These are phyloP conservation scores for Bacillus rossius DNA, from an alignment of 1,140 invertebrate genomes.

Conservation along the genomic window DNA sequence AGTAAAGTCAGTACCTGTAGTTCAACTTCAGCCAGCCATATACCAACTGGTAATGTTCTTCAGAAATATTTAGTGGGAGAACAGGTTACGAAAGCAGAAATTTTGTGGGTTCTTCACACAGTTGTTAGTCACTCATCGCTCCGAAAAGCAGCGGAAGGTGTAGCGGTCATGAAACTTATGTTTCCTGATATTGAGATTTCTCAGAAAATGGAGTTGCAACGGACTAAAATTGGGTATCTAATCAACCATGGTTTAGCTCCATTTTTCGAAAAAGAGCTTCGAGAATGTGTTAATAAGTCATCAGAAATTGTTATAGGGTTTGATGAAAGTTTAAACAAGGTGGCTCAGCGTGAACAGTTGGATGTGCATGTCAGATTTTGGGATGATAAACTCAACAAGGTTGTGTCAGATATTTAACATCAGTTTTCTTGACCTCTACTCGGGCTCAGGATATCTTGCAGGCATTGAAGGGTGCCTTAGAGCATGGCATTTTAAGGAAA, in stretches of 20 bases:
- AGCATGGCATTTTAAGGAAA: slow-evolving; percentile 2
- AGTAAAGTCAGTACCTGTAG: no score
- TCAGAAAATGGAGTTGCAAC: slow-evolving; percentile 22
- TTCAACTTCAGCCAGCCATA: no score
- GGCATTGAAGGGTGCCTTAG: slow-evolving; percentile 8
- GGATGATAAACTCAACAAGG: slow-evolving; percentile 11
- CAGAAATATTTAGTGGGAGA: no score
- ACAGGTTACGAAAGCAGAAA: no score
- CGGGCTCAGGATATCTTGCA: slow-evolving; percentile 19
- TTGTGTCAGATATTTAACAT: slow-evolving; percentile 21
- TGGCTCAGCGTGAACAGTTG: slow-evolving; percentile 16
- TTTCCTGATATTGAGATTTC: slow-evolving; percentile 21
- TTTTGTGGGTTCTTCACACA: no score
- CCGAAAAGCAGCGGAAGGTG: slow-evolving; percentile 14
- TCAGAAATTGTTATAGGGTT: slow-evolving; percentile 20
- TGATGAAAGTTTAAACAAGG: slow-evolving; percentile 24
- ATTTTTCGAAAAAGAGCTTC: slow-evolving; percentile 20
- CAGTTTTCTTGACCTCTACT: slow-evolving; percentile 14
- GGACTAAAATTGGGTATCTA: slow-evolving; percentile 20
- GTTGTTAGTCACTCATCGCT: slow-evolving; percentile 9
- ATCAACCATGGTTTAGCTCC: slow-evolving; percentile 19
- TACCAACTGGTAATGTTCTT: no score
- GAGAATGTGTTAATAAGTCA: slow-evolving; percentile 7
- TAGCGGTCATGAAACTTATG: slow-evolving; percentile 18
- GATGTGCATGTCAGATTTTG: slow-evolving; percentile 18